phyloP scores from a whole-genome alignment of 2,797 vertebrate genomes.

The Enteromius treurensis region DNA sequence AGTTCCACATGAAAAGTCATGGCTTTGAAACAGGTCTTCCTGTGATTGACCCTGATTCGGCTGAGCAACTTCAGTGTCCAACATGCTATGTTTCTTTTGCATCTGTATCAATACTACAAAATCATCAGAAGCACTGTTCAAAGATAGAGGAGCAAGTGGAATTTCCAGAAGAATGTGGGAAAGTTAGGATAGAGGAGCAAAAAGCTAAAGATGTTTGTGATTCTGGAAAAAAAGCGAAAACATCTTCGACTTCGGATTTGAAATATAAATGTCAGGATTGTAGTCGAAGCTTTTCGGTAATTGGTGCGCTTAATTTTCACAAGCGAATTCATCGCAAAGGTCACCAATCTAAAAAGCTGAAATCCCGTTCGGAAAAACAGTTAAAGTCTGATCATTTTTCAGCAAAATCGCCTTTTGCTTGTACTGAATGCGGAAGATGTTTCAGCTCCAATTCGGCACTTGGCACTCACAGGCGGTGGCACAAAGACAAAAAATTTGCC shows the following conservation, averaged over 20 bases:
- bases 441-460: slow-evolving; percentile 78
- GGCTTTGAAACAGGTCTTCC: slow-evolving; percentile 75
- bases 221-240: slow-evolving; percentile 14
- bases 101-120: slow-evolving; percentile 69
- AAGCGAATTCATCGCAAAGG: slow-evolving; percentile 72
- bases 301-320: slow-evolving; percentile 78
- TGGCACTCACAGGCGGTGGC: slow-evolving; percentile 78
- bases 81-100: slow-evolving; percentile 73
- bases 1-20: slow-evolving; percentile 84
- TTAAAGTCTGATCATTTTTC: slow-evolving; percentile 55
- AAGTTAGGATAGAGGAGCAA: not conserved
- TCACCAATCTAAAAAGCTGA: slow-evolving; percentile 52
- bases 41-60: slow-evolving; percentile 51
- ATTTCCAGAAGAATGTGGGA: not conserved
- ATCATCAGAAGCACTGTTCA: slow-evolving; percentile 73
- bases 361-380: slow-evolving; percentile 38
- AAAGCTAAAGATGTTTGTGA: not conserved
- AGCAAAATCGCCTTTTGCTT: slow-evolving; percentile 68
- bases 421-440: slow-evolving; percentile 76
- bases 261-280: slow-evolving; percentile 78
- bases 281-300: slow-evolving; percentile 73
- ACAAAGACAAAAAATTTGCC: slow-evolving; percentile 73
- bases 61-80: slow-evolving; percentile 67
- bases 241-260: slow-evolving; percentile 39
- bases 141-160: slow-evolving; percentile 56